These are phyloP conservation scores for Phycodurus eques DNA, from an alignment of 2,113 vertebrate genomes.

Conservation along the genomic window DNA sequence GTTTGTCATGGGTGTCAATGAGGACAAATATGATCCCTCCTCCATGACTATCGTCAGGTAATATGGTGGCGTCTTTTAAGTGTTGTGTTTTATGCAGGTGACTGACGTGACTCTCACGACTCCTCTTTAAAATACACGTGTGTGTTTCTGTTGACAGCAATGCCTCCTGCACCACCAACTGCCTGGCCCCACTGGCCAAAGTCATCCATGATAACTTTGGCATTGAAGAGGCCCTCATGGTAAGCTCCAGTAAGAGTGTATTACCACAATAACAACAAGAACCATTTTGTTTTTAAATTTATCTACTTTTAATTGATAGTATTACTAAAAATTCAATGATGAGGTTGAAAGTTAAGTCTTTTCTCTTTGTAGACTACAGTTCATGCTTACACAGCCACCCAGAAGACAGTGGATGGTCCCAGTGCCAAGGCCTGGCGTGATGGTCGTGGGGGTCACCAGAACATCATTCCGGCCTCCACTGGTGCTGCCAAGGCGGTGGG, in stretches of 20 bases:
- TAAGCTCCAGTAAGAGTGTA: slow-evolving; percentile 50
- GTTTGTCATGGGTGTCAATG: slow-evolving; percentile 90
- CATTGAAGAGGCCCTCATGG: slow-evolving; percentile 87
- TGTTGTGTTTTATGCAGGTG: background rate
- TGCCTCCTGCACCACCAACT: slow-evolving; percentile 90
- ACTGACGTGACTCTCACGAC: background rate
- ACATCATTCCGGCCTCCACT: slow-evolving; percentile 88
- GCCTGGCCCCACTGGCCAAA: slow-evolving; percentile 85
- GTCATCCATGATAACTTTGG: slow-evolving; percentile 85
- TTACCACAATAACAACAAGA: background rate
- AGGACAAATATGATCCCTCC: slow-evolving; percentile 80
- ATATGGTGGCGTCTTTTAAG: background rate
- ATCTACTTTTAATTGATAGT: background rate
- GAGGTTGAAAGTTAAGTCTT: background rate
- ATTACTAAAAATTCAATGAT: background rate
- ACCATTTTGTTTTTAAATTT: background rate
- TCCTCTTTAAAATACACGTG: background rate
- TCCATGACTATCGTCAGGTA: slow-evolving; percentile 85
- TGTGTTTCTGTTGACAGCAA: slow-evolving; percentile 74
- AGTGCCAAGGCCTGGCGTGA: slow-evolving; percentile 86
- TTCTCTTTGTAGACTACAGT: slow-evolving; percentile 79
- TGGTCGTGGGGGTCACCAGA: slow-evolving; percentile 81
- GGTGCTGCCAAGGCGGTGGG: slow-evolving; percentile 87
- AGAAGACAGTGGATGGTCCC: slow-evolving; percentile 89
- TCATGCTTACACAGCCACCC: slow-evolving; percentile 88